Conservation (phyloP, 2,797 vertebrate species). For the Hippoglossus hippoglossus region DNA sequence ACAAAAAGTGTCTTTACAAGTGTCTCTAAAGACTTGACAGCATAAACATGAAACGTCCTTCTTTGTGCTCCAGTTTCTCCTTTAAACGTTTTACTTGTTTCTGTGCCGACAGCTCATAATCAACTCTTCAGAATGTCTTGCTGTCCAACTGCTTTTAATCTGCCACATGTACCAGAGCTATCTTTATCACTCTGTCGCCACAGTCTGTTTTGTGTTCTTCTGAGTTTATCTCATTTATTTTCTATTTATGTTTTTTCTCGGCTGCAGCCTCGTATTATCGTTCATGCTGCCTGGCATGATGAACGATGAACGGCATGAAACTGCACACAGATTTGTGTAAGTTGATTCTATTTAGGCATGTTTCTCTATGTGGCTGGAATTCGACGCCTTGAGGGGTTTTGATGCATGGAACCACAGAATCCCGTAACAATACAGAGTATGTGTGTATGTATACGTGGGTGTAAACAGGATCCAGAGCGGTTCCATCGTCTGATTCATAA, state of each 20-base stretch:
- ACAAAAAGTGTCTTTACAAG: too few species aligned
- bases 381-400: conserved; percentile 15
- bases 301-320: neutral
- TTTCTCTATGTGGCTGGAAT: neutral
- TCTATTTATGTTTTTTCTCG: neutral
- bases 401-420: conserved; percentile 8
- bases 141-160: neutral
- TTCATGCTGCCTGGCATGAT: neutral
- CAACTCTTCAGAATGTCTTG: neutral
- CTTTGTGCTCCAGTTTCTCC: neutral
- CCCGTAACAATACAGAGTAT: neutral
- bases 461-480: conserved; percentile 16
- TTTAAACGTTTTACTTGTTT: neutral
- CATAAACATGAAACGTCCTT: neutral
- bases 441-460: conserved; percentile 2
- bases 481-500: conserved; percentile 33
- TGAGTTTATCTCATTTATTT: neutral
- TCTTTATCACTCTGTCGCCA: neutral
- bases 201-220: neutral
- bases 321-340: neutral
- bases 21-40: neutral
- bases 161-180: neutral
- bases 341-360: neutral
- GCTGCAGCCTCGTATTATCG: conserved; percentile 5
- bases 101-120: neutral